phyloP scores from a whole-genome alignment of 2,113 vertebrate genomes.

The Malurus cyaneus region DNA sequence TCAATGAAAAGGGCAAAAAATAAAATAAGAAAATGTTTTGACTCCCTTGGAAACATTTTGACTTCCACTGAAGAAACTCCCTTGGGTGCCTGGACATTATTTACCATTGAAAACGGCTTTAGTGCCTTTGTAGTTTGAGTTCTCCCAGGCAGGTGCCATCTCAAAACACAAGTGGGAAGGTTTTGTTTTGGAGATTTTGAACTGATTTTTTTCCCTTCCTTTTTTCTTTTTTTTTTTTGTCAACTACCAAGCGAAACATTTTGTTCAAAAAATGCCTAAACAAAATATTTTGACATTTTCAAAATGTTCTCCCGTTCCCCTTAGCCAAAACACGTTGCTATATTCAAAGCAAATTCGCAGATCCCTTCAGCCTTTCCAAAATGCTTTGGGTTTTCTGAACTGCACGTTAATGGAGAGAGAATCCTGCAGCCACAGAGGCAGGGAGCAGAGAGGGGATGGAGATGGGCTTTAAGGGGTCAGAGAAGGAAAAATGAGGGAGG shows the following conservation, averaged over 20 bases:
- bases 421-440: not conserved
- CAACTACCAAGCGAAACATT: constrained; percentile 41
- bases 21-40: constrained; percentile 15
- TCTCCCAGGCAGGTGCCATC: not conserved
- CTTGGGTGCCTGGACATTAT: not conserved
- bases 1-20: not conserved
- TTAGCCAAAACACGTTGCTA: constrained; percentile 40
- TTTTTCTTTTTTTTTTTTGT: not conserved
- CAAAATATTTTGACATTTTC: constrained; percentile 67
- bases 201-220: not conserved
- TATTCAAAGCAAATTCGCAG: constrained; percentile 23
- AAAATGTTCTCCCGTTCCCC: constrained; percentile 54
- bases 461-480: not conserved
- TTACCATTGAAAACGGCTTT: not conserved
- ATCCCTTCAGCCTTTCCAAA: constrained; percentile 27
- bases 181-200: constrained; percentile 25
- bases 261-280: constrained; percentile 54
- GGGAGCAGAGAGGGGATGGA: not conserved
- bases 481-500: not conserved
- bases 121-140: not conserved
- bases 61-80: not conserved
- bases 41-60: constrained; percentile 15
- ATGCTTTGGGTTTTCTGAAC: not conserved
- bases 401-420: not conserved
- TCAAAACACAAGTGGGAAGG: not conserved